Evolutionary conservation across 2,797 vertebrate species (phyloP), one percentile per base, ranked within the genome.

Genomic region (Sebastes itinus): DNA sequence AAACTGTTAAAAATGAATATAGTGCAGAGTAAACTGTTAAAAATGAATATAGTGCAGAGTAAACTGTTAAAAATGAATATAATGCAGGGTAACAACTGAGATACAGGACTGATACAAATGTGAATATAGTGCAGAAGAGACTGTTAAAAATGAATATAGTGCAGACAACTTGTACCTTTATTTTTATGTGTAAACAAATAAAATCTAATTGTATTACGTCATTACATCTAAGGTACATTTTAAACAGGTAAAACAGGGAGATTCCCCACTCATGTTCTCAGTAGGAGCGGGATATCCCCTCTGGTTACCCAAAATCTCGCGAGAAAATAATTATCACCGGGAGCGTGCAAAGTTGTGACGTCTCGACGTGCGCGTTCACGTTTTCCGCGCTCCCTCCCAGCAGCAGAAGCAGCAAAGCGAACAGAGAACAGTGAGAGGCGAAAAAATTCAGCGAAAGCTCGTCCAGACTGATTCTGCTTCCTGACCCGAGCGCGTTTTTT

Each of bases 241-340:
- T 38, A 13, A 82, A 65, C 32, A 55, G 20, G 25, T 23, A 5
- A 32, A 73, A 35, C 38, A 33, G 69, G 79, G 79, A 77, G 60
- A 74, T 87, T 85, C 82, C 82, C 89, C 65, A 27, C 61, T 70
- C 14, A 2, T 9, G 27, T 22, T 32, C 32, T 33, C 64, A 22
- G 16, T 6, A 3, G 13, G 7, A 54, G 80, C 8, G 78, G 89
- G 83, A 77, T 72, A 88, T 81, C 77, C 77, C 88, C 88, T 38
- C 55, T 7, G 23, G n/a, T 84, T 78, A 82, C 59, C 14, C 32
- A 63, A 65, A 14, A 14, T 95, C 91, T 93, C 95, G 95, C 95
- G 95, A 95, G 81, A 93, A 46, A 9, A 59, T 12, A 30, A 5
- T 22, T 12, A 2, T 1, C 6, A 3, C 2, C 77, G 60, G 52